Percentiles rank a stretch among this genome's conserved stretches.
Evolutionary conservation across 53 echinoderm and acorn worm genomes (phyloP).

Genomic region (Pentamera pediparva): DNA sequence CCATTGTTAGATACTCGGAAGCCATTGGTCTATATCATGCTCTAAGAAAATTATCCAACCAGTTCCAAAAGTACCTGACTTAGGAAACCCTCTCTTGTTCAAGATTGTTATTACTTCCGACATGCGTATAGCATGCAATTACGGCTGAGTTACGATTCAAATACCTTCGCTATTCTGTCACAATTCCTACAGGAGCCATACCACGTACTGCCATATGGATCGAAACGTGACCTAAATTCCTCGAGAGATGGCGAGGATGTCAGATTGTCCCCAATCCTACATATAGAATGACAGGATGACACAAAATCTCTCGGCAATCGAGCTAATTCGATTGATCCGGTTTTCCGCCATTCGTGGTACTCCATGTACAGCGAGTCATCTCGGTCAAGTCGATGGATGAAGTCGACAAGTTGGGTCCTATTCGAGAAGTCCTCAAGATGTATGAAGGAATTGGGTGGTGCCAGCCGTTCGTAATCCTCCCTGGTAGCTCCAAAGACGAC

Average conservation of each 20-base stretch:
- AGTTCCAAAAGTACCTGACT: too few relatives aligned
- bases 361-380: slow-evolving; percentile 1
- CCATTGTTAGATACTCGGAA: too few relatives aligned
- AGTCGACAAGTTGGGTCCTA: background rate
- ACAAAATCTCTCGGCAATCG: slow-evolving; percentile 13
- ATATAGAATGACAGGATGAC: slow-evolving; percentile 20
- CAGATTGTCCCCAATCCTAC: slow-evolving; percentile 2
- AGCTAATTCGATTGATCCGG: background rate
- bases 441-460: slow-evolving; percentile 14
- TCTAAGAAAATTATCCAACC: too few relatives aligned
- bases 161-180: background rate
- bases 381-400: background rate
- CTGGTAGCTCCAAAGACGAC: slow-evolving; percentile 11
- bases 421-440: slow-evolving; percentile 12
- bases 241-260: background rate
- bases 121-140: too few relatives aligned
- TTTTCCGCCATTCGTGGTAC: slow-evolving; percentile 14
- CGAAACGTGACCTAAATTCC: slow-evolving; percentile 1
- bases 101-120: too few relatives aligned
- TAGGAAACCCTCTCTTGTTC: too few relatives aligned
- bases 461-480: background rate
- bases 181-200: slow-evolving; percentile 18
- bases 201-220: background rate
- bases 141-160: too few relatives aligned
- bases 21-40: too few relatives aligned